phyloP scores from a whole-genome alignment of 2,113 vertebrate genomes.

The Nycticryphes semicollaris region DNA sequence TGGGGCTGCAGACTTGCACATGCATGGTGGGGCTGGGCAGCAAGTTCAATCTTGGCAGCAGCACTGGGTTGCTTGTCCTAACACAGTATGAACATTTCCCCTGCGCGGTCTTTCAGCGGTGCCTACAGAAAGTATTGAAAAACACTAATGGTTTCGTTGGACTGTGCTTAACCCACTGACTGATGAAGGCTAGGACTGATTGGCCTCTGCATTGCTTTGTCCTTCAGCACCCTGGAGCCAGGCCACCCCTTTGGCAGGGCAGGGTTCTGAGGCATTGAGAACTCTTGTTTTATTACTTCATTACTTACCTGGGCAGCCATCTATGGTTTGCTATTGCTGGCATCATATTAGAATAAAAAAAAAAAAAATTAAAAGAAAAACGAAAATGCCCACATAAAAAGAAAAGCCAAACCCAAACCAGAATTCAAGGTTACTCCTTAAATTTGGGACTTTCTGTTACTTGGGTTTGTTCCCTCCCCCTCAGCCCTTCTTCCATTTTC shows the following conservation, averaged over 20 bases:
- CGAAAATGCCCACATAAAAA: neutral
- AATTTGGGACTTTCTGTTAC: neutral
- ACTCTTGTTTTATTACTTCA: neutral
- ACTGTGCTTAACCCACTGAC: neutral
- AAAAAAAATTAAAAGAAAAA: neutral
- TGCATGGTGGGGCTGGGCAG: neutral
- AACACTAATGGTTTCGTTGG: neutral
- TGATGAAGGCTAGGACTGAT: neutral
- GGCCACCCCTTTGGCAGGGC: neutral
- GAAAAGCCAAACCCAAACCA: neutral
- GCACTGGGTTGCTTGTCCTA: neutral
- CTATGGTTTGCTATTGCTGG: neutral
- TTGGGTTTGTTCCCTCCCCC: neutral
- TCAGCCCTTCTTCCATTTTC: neutral
- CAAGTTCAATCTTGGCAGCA: neutral
- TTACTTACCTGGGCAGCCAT: neutral
- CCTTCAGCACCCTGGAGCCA: neutral
- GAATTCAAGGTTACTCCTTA: neutral
- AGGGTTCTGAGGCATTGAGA: neutral
- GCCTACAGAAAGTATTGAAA: neutral
- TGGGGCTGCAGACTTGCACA: neutral
- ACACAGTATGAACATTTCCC: neutral
- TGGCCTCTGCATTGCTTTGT: neutral
- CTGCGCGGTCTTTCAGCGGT: neutral
- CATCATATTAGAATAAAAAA: neutral